Percentiles rank a stretch among this genome's conserved stretches.
phyloP scores from a whole-genome alignment of 92 coral and sea anemone species.

The Virgularia gustaviana region DNA sequence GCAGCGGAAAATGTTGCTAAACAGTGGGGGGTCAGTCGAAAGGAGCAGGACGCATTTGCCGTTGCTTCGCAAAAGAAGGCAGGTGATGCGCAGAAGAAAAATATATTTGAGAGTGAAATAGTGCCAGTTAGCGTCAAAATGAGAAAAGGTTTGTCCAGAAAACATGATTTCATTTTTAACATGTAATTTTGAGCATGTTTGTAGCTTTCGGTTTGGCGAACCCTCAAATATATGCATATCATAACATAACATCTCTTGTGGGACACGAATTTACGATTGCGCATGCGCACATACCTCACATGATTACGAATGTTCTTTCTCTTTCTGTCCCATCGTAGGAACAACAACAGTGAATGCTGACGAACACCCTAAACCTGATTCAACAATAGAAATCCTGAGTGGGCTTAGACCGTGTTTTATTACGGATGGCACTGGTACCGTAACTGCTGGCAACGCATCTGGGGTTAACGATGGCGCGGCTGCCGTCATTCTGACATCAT shows the following conservation, averaged over 20 bases:
- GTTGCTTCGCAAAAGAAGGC: constrained; percentile 68
- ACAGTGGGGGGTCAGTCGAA: constrained; percentile 78
- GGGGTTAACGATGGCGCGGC: constrained; percentile 98
- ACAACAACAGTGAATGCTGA: constrained; percentile 65
- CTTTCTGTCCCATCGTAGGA: constrained; percentile 40
- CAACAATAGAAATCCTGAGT: constrained; percentile 70
- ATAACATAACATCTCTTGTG: no score
- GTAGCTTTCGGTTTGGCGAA: constrained; percentile 1
- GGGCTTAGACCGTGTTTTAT: constrained; percentile 86
- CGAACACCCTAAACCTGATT: constrained; percentile 86
- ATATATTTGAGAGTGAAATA: constrained; percentile 72
- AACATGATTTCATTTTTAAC: neutral
- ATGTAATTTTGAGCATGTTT: neutral
- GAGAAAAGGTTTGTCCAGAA: constrained; percentile 63
- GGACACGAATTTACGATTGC: no score
- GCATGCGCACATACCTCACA: no score
- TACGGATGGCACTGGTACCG: constrained; percentile 86
- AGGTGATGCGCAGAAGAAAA: constrained; percentile 75
- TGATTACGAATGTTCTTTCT: no score
- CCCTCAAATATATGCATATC: neutral
- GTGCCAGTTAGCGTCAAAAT: constrained; percentile 71
- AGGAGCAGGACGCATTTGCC: constrained; percentile 85
- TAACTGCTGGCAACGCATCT: constrained; percentile 94
- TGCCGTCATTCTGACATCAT: constrained; percentile 80
- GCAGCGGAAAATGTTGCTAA: constrained; percentile 95